Conservation (phyloP, 2,888 invertebrate genomes). For the Hemistola chrysoprasaria region DNA sequence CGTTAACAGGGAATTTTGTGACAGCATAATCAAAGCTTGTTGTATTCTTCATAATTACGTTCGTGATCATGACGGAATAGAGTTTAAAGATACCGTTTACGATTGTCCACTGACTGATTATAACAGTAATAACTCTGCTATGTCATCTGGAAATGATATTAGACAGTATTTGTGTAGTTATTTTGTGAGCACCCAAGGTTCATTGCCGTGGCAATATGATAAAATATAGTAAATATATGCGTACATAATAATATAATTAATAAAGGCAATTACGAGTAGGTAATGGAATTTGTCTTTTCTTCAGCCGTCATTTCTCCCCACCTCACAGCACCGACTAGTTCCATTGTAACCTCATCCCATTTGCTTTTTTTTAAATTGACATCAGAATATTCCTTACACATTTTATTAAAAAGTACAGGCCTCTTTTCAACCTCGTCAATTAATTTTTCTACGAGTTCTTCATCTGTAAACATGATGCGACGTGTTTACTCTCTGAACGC, state of each 20-base stretch:
- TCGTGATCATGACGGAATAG: background rate
- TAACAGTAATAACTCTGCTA: background rate
- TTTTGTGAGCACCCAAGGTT: background rate
- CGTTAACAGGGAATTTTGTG: background rate
- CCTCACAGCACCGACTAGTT: background rate
- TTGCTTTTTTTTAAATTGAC: no score
- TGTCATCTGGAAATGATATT: background rate
- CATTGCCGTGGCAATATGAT: background rate
- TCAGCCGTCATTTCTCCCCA: background rate
- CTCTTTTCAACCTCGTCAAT: slow-evolving; percentile 4
- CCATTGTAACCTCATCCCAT: background rate
- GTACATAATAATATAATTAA: background rate
- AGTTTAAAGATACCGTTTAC: background rate
- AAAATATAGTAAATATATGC: background rate
- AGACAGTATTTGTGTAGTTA: background rate
- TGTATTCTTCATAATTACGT: slow-evolving; percentile 3
- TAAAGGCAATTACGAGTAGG: background rate
- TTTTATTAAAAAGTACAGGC: background rate
- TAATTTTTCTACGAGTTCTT: slow-evolving; percentile 4
- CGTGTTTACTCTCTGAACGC: slow-evolving; percentile 3
- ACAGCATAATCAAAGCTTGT: slow-evolving; percentile 1
- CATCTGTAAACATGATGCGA: slow-evolving; percentile 4
- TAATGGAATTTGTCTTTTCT: background rate
- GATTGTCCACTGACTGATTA: background rate
- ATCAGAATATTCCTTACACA: slow-evolving; percentile 2